Evolutionary conservation across 2,113 vertebrate species (phyloP).

Genomic region (Telmatochromis sp.): DNA sequence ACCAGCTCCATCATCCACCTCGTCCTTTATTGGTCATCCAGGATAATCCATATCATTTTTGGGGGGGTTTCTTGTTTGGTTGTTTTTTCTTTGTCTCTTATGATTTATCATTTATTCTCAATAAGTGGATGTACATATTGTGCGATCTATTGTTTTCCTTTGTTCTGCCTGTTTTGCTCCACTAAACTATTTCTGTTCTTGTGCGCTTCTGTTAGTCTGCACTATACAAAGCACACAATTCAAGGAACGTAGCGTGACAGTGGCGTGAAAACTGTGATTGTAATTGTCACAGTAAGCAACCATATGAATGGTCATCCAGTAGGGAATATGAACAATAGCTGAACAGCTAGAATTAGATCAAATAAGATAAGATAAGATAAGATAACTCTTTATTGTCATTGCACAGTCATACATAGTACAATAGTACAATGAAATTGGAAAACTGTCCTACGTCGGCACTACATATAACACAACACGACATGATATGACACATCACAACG

Average conservation of each 20-base stretch:
- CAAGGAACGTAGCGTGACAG: background rate
- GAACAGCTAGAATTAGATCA: background rate
- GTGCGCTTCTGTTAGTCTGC: background rate
- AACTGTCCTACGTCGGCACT: too few relatives aligned
- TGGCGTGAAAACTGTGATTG: background rate
- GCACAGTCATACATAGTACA: too few relatives aligned
- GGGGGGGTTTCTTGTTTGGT: background rate
- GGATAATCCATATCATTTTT: background rate
- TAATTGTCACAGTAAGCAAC: background rate
- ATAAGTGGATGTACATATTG: background rate
- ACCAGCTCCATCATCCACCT: background rate
- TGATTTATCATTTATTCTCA: background rate
- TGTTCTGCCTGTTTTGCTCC: background rate
- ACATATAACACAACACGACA: too few relatives aligned
- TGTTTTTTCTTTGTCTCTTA: background rate
- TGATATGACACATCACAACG: too few relatives aligned
- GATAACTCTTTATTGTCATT: too few relatives aligned
- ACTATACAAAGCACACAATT: background rate
- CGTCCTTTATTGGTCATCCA: background rate
- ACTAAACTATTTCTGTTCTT: background rate
- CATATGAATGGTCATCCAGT: background rate
- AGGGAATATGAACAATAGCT: background rate
- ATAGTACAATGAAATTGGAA: too few relatives aligned
- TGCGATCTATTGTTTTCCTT: accelerated
- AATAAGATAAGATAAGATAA: too few relatives aligned